Conservation (phyloP, 1,140 invertebrate species). For the Heliothis virescens region DNA sequence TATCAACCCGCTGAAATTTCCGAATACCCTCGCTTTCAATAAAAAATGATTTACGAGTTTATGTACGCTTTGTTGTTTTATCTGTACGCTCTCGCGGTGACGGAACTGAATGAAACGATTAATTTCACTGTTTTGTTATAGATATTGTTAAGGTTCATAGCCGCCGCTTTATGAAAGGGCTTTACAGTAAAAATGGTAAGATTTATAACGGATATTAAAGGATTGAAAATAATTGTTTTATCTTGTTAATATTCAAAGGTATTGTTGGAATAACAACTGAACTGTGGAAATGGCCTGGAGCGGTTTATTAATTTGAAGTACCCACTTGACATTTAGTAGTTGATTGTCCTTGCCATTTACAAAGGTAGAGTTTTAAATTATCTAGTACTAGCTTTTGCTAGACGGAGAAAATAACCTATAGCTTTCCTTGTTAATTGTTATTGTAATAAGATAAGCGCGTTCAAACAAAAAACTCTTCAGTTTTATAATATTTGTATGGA, state of each 20-base stretch:
- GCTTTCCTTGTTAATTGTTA: too few species aligned
- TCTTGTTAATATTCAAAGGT: constrained; percentile 3
- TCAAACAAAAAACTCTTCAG: too few species aligned
- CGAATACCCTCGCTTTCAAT: constrained; percentile 21
- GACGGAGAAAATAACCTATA: too few species aligned
- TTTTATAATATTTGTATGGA: too few species aligned
- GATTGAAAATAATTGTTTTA: constrained; percentile 21
- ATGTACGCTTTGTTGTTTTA: constrained; percentile 16
- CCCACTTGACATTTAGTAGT: too few species aligned
- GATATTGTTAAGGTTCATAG: constrained; percentile 13
- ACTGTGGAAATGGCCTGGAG: not conserved
- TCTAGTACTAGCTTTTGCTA: too few species aligned
- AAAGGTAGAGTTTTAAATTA: too few species aligned
- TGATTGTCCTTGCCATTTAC: too few species aligned
- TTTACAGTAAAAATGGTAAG: not conserved
- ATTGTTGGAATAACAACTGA: not conserved
- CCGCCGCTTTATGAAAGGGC: not conserved
- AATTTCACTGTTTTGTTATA: constrained; percentile 24
- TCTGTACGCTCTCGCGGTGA: not conserved
- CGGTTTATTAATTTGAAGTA: not conserved
- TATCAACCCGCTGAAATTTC: constrained; percentile 36
- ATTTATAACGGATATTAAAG: constrained; percentile 17
- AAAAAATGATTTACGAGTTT: constrained; percentile 40
- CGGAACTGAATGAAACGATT: constrained; percentile 23
- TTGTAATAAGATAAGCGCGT: too few species aligned